Evolutionary conservation across 2,797 vertebrate genomes (phyloP).

Genomic region (Coccyzus lansbergi): DNA sequence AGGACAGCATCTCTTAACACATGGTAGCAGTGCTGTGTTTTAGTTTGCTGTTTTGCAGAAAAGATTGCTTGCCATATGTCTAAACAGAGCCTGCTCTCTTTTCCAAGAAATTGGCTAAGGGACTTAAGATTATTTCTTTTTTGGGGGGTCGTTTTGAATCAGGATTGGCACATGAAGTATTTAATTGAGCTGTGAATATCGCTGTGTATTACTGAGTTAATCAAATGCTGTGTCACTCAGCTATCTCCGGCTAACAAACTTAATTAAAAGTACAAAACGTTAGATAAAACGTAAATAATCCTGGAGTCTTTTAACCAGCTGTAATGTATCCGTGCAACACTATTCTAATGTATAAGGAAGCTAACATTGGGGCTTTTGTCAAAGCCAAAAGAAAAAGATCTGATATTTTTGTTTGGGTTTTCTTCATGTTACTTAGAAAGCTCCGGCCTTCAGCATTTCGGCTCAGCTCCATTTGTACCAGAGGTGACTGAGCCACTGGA

Average conservation of each 20-base stretch:
- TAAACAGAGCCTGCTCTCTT: neutral
- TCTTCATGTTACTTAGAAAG: neutral
- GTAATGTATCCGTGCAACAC: neutral
- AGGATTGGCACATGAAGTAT: neutral
- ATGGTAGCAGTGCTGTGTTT: neutral
- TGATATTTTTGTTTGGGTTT: neutral
- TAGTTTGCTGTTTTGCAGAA: neutral
- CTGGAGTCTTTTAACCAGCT: neutral
- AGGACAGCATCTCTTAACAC: neutral
- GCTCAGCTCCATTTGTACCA: neutral
- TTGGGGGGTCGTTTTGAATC: no score
- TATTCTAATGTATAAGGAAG: neutral
- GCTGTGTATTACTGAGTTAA: neutral
- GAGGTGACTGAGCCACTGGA: neutral
- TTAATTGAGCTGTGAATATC: conserved; percentile 3
- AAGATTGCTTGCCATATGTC: neutral
- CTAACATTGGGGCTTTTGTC: neutral
- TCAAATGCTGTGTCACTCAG: neutral
- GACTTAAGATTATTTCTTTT: neutral
- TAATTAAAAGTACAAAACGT: neutral
- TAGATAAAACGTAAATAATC: neutral
- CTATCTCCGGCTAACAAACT: neutral
- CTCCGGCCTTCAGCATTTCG: neutral
- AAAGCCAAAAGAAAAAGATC: neutral
- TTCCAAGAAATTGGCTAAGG: neutral